Percentiles rank a stretch among this genome's conserved stretches.
These are phyloP conservation scores for Liparis tanakae DNA, from an alignment of 2,797 vertebrate genomes.

Conservation along the genomic window DNA sequence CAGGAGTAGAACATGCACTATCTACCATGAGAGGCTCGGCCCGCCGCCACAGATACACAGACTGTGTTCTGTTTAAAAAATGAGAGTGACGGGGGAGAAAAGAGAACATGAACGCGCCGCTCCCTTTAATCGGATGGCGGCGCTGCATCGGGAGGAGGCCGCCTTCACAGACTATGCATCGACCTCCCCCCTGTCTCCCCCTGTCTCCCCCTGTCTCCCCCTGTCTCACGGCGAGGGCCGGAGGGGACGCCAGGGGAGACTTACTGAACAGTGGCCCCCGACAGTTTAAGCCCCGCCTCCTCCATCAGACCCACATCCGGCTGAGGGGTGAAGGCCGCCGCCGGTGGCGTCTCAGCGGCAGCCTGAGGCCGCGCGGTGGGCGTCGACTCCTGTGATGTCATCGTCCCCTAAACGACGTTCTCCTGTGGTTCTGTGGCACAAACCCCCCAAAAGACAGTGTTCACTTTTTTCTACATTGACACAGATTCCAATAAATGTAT, in stretches of 20 bases:
- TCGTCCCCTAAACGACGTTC: conserved; percentile 68
- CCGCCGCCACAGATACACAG: conserved; percentile 42
- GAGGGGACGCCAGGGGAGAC: too few species aligned
- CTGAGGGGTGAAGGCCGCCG: conserved; percentile 63
- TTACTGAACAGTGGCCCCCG: conserved; percentile 35
- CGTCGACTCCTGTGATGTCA: conserved; percentile 61
- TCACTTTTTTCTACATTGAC: conserved; percentile 83
- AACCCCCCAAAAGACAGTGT: conserved; percentile 77
- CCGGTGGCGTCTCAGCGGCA: conserved; percentile 60
- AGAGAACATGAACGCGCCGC: conserved; percentile 29
- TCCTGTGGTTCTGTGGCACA: conserved; percentile 82
- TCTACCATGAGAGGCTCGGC: conserved; percentile 51
- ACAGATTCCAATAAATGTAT: conserved; percentile 87
- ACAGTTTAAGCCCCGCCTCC: conserved; percentile 43
- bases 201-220: too few species aligned
- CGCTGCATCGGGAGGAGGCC: conserved; percentile 27
- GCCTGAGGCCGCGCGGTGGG: conserved; percentile 59
- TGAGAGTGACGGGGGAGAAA: conserved; percentile 37
- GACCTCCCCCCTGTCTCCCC: too few species aligned
- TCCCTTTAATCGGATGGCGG: conserved; percentile 47
- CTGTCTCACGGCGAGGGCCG: conserved; percentile 35
- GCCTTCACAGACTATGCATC: conserved; percentile 54
- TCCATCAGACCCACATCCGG: conserved; percentile 44
- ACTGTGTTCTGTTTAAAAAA: conserved; percentile 37
- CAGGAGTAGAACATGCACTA: conserved; percentile 70